Conservation (phyloP, 2,113 vertebrate genomes). For the rat (Rattus norvegicus) region DNA sequence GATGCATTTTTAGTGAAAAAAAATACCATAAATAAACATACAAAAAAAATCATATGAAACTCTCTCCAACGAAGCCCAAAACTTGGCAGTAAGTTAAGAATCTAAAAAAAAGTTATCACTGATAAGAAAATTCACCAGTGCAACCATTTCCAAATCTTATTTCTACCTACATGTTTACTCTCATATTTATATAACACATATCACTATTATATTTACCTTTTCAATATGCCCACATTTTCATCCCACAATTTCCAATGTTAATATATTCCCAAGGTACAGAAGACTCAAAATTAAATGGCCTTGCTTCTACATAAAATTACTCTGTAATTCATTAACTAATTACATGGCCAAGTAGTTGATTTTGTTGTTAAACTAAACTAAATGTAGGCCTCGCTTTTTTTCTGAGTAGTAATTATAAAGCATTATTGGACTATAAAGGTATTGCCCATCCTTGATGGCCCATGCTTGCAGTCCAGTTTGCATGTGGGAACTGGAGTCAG, state of each 20-base stretch:
- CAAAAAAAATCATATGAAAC: slow-evolving; percentile 82
- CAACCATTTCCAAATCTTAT: slow-evolving; percentile 77
- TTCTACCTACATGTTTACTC: slow-evolving; percentile 77
- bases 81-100: slow-evolving; percentile 81
- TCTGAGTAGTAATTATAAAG: not conserved
- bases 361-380: slow-evolving; percentile 38
- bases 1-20: slow-evolving; percentile 83
- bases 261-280: slow-evolving; percentile 62
- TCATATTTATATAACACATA: slow-evolving; percentile 78
- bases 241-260: slow-evolving; percentile 67
- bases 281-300: slow-evolving; percentile 57
- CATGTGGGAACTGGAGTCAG: not conserved
- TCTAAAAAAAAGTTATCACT: slow-evolving; percentile 71
- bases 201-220: slow-evolving; percentile 74
- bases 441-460: not conserved
- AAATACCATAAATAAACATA: slow-evolving; percentile 85
- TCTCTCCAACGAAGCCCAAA: slow-evolving; percentile 82
- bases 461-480: not conserved
- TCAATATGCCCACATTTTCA: slow-evolving; percentile 65
- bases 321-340: slow-evolving; percentile 49
- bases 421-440: slow-evolving; percentile 46
- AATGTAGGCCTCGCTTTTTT: slow-evolving; percentile 24
- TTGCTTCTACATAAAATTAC: slow-evolving; percentile 43
- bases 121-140: slow-evolving; percentile 76
- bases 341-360: not conserved